Evolutionary conservation across 2,888 invertebrate genomes (phyloP), one percentile per base, ranked within the genome.

Genomic region (Stenolophus ochropezus): DNA sequence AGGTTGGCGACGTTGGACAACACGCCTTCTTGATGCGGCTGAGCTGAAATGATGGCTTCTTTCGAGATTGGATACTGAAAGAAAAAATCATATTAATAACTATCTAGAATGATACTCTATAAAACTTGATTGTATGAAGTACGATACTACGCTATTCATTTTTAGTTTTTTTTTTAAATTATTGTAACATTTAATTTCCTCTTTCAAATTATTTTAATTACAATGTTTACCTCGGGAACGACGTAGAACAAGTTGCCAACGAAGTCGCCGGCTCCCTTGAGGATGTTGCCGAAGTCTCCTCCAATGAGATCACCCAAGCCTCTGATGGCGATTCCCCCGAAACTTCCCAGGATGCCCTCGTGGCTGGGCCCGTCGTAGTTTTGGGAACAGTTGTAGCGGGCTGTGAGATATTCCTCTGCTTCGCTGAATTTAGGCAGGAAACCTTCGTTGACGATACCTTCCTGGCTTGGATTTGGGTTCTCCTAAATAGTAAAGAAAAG

Each of bases 391-490:
- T 69, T 69, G 33, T 18, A 69, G 4, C 6, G 27, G 5, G 33
- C 8, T 0, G 14, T n/a, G 8, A 69, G 3, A 14, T 4, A 4
- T 8, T 27, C 33, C 33, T 69, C 33, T 16, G 65, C 65, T 23
- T 58, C 58, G n/a, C 2, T n/a, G 23, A 23, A n/a, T 11, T 58
- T 58, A n/a, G 8, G 23, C 1, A 11, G 0, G 11, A 33, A 23
- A 8, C 49, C 73, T 2, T 49, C 21, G 49, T 73, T 49, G 51
- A 21, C 6, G 47, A 73, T 21, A 8, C 73, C 73, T 73, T 49
- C 73, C n/a, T 49, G 21, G 49, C 73, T 73, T 4, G 73, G 49
- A 25, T n/a, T n/a, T n/a, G n/a, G n/a, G n/a, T n/a, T n/a, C n/a
- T n/a, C n/a, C n/a, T n/a, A n/a, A n/a, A n/a, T n/a, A n/a, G n/a